Conservation (phyloP, 37 sponge, comb jelly and placozoan species). For the Halisarca cf. caerulea region DNA sequence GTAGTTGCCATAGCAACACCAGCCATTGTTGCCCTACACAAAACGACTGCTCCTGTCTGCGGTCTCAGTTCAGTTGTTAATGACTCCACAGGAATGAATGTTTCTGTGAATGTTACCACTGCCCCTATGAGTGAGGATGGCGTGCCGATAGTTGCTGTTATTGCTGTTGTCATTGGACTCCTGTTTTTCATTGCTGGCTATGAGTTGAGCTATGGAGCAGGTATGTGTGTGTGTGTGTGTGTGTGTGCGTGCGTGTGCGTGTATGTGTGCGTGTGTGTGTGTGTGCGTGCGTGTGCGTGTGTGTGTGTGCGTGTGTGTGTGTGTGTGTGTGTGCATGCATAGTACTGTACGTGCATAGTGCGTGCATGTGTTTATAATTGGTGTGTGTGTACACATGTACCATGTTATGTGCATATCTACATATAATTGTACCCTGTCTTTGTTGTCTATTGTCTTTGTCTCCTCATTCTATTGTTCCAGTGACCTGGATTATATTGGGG, state of each 20-base stretch:
- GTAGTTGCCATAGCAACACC: slow-evolving; percentile 12
- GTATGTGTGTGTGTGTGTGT: slow-evolving; percentile 29
- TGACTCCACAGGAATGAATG: too few species aligned
- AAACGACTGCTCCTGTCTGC: not conserved
- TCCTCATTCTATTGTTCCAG: too few species aligned
- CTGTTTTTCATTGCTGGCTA: slow-evolving; percentile 14
- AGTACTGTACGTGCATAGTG: not conserved
- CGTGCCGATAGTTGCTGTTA: slow-evolving; percentile 1
- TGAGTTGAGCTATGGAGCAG: slow-evolving; percentile 33
- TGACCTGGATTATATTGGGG: slow-evolving; percentile 39
- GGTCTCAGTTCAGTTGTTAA: not conserved
- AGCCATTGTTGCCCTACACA: not conserved
- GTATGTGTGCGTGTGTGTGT: slow-evolving; percentile 21
- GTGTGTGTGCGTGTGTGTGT: slow-evolving; percentile 19
- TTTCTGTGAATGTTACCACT: not conserved
- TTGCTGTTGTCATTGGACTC: not conserved
- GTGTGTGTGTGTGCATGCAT: slow-evolving; percentile 6
- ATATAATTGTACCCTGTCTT: not conserved
- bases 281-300: not conserved
- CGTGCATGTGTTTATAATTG: not conserved
- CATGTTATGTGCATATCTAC: not conserved
- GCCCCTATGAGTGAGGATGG: not conserved
- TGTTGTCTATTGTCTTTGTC: too few species aligned
- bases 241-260: slow-evolving; percentile 19
- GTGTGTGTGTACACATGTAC: not conserved